A percentile compares a stretch with the other conserved stretches of the same genome.
Evolutionary conservation across 2,797 vertebrate species (phyloP).

Genomic region (Denticeps clupeoides): DNA sequence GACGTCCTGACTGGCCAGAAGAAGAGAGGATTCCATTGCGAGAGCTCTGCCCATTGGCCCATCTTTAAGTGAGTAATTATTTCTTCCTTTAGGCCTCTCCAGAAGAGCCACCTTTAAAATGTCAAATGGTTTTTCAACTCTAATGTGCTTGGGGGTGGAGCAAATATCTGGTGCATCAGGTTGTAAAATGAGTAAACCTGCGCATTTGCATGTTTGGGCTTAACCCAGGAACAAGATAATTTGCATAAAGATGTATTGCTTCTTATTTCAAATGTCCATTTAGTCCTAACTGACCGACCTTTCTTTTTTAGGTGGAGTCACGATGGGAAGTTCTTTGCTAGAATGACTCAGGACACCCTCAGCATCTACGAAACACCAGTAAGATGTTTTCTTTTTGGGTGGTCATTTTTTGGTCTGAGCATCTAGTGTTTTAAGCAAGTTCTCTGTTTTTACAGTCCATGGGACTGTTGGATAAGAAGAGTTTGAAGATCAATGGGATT

Average conservation of each 20-base stretch:
- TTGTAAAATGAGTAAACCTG: too few species aligned
- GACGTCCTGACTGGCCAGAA: slow-evolving; percentile 95
- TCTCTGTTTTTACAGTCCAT: slow-evolving; percentile 69
- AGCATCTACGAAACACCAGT: slow-evolving; percentile 97
- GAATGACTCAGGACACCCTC: slow-evolving; percentile 88
- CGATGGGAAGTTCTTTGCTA: slow-evolving; percentile 95
- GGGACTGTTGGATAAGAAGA: slow-evolving; percentile 96
- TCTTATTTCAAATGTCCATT: too few species aligned
- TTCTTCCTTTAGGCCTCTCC: too few species aligned
- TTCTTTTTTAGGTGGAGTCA: slow-evolving; percentile 80
- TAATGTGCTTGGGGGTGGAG: too few species aligned
- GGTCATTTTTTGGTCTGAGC: background rate
- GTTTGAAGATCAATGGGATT: slow-evolving; percentile 92
- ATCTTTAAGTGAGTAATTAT: slow-evolving; percentile 96
- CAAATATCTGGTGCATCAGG: too few species aligned
- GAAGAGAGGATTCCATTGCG: slow-evolving; percentile 96
- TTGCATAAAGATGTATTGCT: too few species aligned
- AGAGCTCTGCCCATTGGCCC: slow-evolving; percentile 97
- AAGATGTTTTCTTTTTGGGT: slow-evolving; percentile 35
- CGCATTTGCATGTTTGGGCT: too few species aligned
- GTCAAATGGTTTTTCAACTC: too few species aligned
- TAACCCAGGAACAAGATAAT: too few species aligned
- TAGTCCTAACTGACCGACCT: background rate
- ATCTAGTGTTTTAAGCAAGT: background rate
- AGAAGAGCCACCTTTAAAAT: too few species aligned